A percentile compares a stretch with the other conserved stretches of the same genome.
Evolutionary conservation across 2,113 vertebrate genomes (phyloP).

Genomic region (Machaerirhynchus nigripectus): DNA sequence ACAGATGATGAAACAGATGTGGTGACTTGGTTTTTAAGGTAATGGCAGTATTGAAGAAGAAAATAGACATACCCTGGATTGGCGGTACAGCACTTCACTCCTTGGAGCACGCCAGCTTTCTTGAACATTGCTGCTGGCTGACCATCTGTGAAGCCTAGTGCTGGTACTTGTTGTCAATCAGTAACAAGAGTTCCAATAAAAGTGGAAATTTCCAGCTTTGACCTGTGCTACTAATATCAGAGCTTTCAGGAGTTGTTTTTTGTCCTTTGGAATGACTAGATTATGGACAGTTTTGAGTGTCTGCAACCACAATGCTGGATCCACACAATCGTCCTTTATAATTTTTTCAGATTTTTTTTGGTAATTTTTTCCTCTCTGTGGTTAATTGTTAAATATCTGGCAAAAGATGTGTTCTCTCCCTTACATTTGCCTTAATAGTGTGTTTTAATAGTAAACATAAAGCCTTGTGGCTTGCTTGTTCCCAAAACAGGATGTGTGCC

Average conservation of each 20-base stretch:
- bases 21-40: neutral
- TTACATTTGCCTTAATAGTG: neutral
- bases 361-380: accelerated
- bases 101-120: neutral
- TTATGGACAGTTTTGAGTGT: neutral
- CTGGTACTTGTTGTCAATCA: neutral
- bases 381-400: neutral
- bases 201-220: neutral
- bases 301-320: neutral
- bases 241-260: neutral
- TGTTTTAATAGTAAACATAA: neutral
- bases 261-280: neutral
- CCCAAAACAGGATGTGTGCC: neutral
- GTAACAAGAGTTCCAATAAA: neutral
- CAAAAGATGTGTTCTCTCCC: neutral
- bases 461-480: neutral
- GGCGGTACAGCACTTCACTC: neutral
- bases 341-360: neutral
- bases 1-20: neutral
- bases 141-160: neutral
- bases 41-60: neutral
- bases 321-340: accelerated
- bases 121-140: neutral
- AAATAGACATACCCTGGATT: accelerated
- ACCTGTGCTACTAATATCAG: neutral